Conservation (phyloP, 2,888 invertebrate species). For the Aphelenchoides bicaudatus region DNA sequence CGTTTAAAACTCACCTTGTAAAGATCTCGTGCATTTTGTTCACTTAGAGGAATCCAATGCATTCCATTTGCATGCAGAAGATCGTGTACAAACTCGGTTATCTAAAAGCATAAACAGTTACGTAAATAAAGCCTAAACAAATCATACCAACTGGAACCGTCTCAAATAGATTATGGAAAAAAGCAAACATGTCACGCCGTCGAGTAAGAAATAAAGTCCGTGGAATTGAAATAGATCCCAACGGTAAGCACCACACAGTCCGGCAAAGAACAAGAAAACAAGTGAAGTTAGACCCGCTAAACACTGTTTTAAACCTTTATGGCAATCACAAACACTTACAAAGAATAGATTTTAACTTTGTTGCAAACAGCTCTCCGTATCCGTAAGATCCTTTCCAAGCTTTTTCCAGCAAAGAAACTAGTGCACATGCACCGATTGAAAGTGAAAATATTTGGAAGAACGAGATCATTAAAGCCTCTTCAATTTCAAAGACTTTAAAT, state of each 20-base stretch:
- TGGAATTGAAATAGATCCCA: slow-evolving; percentile 1
- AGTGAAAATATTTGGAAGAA: slow-evolving; percentile 14
- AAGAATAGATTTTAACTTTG: not conserved
- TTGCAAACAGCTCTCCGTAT: slow-evolving; percentile 4
- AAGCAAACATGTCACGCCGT: slow-evolving; percentile 8
- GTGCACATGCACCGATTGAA: not conserved
- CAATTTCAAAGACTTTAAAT: not conserved
- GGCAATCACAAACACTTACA: not conserved
- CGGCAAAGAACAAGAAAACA: slow-evolving; percentile 4
- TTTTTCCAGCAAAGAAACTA: not conserved
- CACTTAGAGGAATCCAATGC: slow-evolving; percentile 14
- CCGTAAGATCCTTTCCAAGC: slow-evolving; percentile 21
- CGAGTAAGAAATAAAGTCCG: slow-evolving; percentile 3
- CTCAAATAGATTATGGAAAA: not conserved
- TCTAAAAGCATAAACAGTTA: slow-evolving; percentile 10
- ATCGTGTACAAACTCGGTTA: slow-evolving; percentile 15
- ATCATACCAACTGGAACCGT: slow-evolving; percentile 12
- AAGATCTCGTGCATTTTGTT: slow-evolving; percentile 17
- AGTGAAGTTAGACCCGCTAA: slow-evolving; percentile 9
- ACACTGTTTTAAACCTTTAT: too few species aligned
- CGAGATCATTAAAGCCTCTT: not conserved
- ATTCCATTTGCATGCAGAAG: slow-evolving; percentile 7
- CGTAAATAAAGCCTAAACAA: not conserved
- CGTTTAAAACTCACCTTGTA: too few species aligned
- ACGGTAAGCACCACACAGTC: not conserved